phyloP scores from a whole-genome alignment of 2,888 invertebrate genomes.

The Lasioglossum pauxillum region DNA sequence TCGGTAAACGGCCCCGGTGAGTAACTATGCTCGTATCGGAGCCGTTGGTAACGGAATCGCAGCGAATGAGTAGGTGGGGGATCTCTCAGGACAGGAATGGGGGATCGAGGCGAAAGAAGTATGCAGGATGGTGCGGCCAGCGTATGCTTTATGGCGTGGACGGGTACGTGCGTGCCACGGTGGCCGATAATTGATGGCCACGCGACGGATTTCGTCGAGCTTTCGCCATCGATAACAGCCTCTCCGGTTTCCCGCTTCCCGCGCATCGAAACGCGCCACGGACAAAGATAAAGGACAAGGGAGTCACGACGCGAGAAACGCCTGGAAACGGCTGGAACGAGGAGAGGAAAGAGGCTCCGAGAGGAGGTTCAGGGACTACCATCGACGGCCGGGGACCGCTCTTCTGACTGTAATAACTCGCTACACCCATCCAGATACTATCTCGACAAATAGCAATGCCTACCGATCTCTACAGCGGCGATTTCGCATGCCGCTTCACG shows the following conservation, averaged over 20 bases:
- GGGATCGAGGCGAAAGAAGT: constrained; percentile 19
- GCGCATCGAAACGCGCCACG: constrained; percentile 20
- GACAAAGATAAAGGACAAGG: constrained; percentile 19
- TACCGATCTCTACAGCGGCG: constrained; percentile 68
- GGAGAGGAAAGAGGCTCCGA: constrained; percentile 34
- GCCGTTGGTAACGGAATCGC: constrained; percentile 8
- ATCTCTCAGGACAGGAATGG: background rate
- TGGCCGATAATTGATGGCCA: constrained; percentile 69
- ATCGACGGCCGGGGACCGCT: constrained; percentile 66
- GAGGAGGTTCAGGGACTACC: constrained; percentile 69
- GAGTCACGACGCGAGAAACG: constrained; percentile 1
- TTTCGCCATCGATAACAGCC: constrained; percentile 63
- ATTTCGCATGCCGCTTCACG: constrained; percentile 51
- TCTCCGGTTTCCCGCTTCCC: constrained; percentile 59
- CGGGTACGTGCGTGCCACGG: constrained; percentile 39
- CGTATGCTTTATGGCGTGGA: constrained; percentile 37
- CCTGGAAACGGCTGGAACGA: background rate
- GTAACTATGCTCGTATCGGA: background rate
- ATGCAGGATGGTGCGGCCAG: constrained; percentile 5
- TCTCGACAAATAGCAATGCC: constrained; percentile 82
- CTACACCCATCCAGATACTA: constrained; percentile 80
- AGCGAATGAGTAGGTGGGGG: background rate
- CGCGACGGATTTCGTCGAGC: constrained; percentile 68
- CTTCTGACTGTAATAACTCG: constrained; percentile 80
- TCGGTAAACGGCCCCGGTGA: background rate